These are phyloP conservation scores for Prosapia bicincta DNA, from an alignment of 2,888 invertebrate genomes.

Conservation along the genomic window DNA sequence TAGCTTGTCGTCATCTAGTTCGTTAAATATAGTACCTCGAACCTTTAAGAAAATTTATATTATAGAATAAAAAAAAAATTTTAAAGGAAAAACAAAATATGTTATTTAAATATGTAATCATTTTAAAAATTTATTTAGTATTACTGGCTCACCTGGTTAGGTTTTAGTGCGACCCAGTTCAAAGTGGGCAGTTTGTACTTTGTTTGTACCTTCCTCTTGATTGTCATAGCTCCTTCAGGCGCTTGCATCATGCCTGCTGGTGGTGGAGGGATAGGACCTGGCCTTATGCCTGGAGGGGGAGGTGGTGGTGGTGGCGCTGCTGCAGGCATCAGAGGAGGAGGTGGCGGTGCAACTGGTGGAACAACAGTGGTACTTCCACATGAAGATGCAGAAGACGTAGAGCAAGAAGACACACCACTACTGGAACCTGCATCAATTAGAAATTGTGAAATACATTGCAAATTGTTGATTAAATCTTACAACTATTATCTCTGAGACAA, in stretches of 20 bases:
- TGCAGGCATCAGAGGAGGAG: slow-evolving; percentile 44
- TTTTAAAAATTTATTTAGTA: too few species aligned
- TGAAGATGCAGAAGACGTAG: slow-evolving; percentile 28
- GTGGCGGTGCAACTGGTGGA: slow-evolving; percentile 56
- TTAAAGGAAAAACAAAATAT: too few species aligned
- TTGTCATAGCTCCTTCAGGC: slow-evolving; percentile 88
- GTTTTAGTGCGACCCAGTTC: slow-evolving; percentile 98
- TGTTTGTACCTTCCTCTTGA: slow-evolving; percentile 94
- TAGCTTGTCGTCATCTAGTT: slow-evolving; percentile 93
- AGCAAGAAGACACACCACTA: slow-evolving; percentile 39
- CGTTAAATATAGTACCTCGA: slow-evolving; percentile 97
- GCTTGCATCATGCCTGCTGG: slow-evolving; percentile 75
- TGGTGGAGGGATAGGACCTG: slow-evolving; percentile 72
- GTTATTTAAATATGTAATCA: too few species aligned
- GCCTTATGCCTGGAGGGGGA: slow-evolving; percentile 50
- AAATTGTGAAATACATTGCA: too few species aligned
- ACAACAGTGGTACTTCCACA: slow-evolving; percentile 45
- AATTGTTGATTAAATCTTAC: too few species aligned
- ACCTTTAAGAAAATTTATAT: too few species aligned
- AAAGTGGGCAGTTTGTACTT: slow-evolving; percentile 95
- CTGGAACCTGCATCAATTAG: slow-evolving; percentile 39
- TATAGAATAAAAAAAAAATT: too few species aligned
- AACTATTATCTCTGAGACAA: too few species aligned
- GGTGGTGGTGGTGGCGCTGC: slow-evolving; percentile 52
- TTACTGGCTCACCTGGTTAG: slow-evolving; percentile 82